A percentile compares a stretch with the other conserved stretches of the same genome.
phyloP scores from a whole-genome alignment of 2,888 invertebrate genomes.

The Tinea pellionella region DNA sequence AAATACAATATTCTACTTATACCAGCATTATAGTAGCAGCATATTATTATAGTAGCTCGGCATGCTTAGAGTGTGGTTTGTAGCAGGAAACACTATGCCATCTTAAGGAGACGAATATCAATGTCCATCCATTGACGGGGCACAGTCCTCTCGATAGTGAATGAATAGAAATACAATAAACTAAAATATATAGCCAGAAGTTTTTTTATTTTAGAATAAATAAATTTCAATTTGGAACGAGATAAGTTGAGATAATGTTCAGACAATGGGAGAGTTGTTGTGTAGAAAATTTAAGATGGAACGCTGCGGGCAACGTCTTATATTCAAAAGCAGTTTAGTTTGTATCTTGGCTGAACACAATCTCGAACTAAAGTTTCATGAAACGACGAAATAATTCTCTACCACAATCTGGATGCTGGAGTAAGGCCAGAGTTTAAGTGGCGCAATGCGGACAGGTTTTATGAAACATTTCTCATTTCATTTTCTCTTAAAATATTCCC shows the following conservation, averaged over 20 bases:
- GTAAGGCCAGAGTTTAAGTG: slow-evolving; percentile 43
- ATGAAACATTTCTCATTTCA: slow-evolving; percentile 15
- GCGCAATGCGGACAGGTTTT: slow-evolving; percentile 39
- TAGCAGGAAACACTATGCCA: too few relatives aligned
- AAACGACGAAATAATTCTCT: slow-evolving; percentile 37
- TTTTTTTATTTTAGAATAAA: neutral
- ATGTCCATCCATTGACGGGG: too few relatives aligned
- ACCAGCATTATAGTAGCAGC: too few relatives aligned
- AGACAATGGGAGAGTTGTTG: neutral
- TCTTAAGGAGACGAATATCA: too few relatives aligned
- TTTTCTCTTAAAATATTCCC: slow-evolving; percentile 13
- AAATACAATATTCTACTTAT: too few relatives aligned
- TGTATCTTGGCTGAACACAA: slow-evolving; percentile 7
- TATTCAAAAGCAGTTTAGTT: slow-evolving; percentile 3
- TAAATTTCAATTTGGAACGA: neutral
- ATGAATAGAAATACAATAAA: too few relatives aligned
- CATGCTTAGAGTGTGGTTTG: too few relatives aligned
- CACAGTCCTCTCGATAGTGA: too few relatives aligned
- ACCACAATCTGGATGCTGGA: slow-evolving; percentile 56
- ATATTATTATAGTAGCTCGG: too few relatives aligned
- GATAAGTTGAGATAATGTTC: neutral
- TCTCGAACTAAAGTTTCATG: slow-evolving; percentile 28
- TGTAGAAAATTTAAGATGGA: neutral
- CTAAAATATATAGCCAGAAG: too few relatives aligned
- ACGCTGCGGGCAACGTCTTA: neutral